Evolutionary conservation across 2,113 vertebrate genomes (phyloP).

Genomic region (Aix galericulata): DNA sequence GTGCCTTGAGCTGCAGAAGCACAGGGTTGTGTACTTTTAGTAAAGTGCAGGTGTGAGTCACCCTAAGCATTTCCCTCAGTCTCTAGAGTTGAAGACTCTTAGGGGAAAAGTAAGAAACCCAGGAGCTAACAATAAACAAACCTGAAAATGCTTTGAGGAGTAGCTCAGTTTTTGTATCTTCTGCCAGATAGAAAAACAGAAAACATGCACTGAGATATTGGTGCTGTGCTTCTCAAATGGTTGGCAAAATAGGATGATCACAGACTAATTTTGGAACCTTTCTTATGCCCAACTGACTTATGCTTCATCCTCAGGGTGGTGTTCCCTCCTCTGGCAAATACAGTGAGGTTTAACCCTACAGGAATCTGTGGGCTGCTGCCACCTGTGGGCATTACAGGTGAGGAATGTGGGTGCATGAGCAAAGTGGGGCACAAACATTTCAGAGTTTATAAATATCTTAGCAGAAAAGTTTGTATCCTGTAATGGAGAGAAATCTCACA

Average conservation of each 20-base stretch:
- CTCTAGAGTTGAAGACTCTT: not conserved
- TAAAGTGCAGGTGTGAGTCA: not conserved
- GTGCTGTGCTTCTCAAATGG: not conserved
- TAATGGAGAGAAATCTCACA: not conserved
- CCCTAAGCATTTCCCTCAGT: not conserved
- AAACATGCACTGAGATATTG: not conserved
- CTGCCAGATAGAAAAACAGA: not conserved
- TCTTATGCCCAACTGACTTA: not conserved
- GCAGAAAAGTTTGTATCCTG: not conserved
- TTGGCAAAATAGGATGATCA: not conserved
- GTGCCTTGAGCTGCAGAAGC: not conserved
- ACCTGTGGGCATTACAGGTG: not conserved
- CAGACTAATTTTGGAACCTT: not conserved
- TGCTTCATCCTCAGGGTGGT: not conserved
- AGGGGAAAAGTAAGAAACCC: not conserved
- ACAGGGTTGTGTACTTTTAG: not conserved
- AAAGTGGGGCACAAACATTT: accelerated
- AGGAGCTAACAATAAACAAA: not conserved
- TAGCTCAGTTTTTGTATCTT: not conserved
- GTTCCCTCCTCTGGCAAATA: not conserved
- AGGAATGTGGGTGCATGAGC: accelerated
- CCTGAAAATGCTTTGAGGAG: not conserved
- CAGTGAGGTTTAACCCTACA: not conserved
- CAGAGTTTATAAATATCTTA: not conserved
- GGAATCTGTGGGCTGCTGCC: accelerated